Evolutionary conservation across 2,888 invertebrate species (phyloP).

Genomic region (Synanthedon vespiformis): DNA sequence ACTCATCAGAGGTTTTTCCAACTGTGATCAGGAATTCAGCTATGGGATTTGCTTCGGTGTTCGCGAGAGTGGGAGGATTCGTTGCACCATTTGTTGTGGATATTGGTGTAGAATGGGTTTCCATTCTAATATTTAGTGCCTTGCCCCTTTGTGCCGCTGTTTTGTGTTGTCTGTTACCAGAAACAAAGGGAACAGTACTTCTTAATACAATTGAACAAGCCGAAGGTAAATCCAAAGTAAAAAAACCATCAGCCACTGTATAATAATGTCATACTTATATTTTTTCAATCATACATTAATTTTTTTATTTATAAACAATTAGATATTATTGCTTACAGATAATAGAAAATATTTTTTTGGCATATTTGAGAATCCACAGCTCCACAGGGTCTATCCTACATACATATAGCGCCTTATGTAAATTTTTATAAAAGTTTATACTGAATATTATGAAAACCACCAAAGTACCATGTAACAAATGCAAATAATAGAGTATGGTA

Average conservation of each 20-base stretch:
- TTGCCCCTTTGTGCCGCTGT: conserved; percentile 40
- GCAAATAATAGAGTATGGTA: conserved; percentile 67
- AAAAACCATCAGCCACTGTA: not conserved
- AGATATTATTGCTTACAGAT: no score
- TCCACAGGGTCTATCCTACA: not conserved
- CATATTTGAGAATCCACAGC: conserved; percentile 36
- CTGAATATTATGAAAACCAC: conserved; percentile 72
- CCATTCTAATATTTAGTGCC: conserved; percentile 43
- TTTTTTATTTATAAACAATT: no score
- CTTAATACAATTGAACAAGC: conserved; percentile 47
- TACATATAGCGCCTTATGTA: not conserved
- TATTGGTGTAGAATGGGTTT: conserved; percentile 48
- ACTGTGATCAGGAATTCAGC: conserved; percentile 84
- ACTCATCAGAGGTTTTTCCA: conserved; percentile 83
- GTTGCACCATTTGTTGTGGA: conserved; percentile 77
- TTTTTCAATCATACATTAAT: not conserved
- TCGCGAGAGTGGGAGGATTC: conserved; percentile 77
- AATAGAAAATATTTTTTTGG: conserved; percentile 17
- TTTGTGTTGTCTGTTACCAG: conserved; percentile 45
- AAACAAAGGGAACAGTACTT: conserved; percentile 48
- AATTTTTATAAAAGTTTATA: conserved; percentile 44
- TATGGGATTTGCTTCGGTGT: conserved; percentile 79
- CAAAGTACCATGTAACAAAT: conserved; percentile 64
- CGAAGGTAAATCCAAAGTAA: conserved; percentile 16
- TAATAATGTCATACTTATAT: not conserved